Evolutionary conservation across 1,140 invertebrate species (phyloP).

Genomic region (Argopecten irradians): DNA sequence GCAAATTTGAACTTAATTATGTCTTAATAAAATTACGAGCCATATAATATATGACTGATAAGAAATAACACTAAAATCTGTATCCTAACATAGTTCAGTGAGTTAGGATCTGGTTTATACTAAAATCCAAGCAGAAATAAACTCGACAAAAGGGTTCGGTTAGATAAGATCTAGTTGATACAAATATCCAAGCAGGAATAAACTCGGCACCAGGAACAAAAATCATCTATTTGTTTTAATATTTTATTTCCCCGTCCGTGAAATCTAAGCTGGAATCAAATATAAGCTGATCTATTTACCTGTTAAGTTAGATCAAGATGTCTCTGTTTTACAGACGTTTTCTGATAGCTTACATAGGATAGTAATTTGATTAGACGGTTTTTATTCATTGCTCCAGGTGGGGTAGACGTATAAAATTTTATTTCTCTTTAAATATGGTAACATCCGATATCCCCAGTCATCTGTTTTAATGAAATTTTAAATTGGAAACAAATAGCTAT

Average conservation of each 20-base stretch:
- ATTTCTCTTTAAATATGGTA: slow-evolving; percentile 10
- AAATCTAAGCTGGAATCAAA: not conserved
- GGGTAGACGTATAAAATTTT: slow-evolving; percentile 1
- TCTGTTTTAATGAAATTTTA: slow-evolving; percentile 12
- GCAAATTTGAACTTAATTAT: too few species aligned
- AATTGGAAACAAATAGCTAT: slow-evolving; percentile 6
- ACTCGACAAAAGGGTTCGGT: too few species aligned
- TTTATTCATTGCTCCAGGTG: slow-evolving; percentile 5
- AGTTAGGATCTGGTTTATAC: too few species aligned
- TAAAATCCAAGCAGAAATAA: too few species aligned
- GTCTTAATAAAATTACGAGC: too few species aligned
- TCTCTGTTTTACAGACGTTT: not conserved
- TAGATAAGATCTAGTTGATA: too few species aligned
- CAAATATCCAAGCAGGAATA: too few species aligned
- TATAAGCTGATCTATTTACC: not conserved
- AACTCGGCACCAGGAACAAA: not conserved
- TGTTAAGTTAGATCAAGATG: not conserved
- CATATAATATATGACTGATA: too few species aligned
- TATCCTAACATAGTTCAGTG: too few species aligned
- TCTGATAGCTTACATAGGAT: not conserved
- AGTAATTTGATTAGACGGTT: not conserved
- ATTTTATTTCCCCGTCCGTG: not conserved
- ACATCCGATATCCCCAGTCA: not conserved
- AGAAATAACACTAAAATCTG: too few species aligned
- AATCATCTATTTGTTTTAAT: not conserved